These are phyloP conservation scores for Agrypnus murinus DNA, from an alignment of 2,888 invertebrate genomes.

Conservation along the genomic window DNA sequence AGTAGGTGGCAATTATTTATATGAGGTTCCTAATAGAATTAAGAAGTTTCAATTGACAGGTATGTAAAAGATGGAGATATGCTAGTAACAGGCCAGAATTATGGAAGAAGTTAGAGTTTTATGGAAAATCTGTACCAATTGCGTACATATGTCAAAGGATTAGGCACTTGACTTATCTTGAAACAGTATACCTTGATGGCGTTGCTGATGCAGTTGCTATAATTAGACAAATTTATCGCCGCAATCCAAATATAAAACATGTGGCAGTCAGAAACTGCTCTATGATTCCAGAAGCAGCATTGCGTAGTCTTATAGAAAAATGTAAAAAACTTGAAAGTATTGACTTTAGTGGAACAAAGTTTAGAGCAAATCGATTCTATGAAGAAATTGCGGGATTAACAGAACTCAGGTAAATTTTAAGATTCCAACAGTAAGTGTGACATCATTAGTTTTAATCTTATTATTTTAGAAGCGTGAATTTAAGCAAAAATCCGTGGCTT, in stretches of 20 bases:
- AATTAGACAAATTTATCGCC: conserved; percentile 58
- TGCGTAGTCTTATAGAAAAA: conserved; percentile 54
- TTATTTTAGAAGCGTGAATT: conserved; percentile 57
- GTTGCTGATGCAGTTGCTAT: conserved; percentile 55
- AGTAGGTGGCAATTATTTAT: conserved; percentile 49
- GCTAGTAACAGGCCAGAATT: conserved; percentile 56
- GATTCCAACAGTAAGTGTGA: background rate
- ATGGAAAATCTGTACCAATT: conserved; percentile 52
- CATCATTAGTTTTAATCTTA: conserved; percentile 32
- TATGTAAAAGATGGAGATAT: conserved; percentile 60
- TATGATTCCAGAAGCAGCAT: conserved; percentile 48
- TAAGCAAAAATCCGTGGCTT: conserved; percentile 55
- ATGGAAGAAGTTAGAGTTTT: conserved; percentile 55
- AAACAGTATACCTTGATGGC: conserved; percentile 53
- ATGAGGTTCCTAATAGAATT: too few relatives aligned
- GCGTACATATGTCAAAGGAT: conserved; percentile 57
- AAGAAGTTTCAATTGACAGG: conserved; percentile 52
- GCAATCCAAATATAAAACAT: conserved; percentile 52
- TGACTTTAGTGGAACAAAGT: conserved; percentile 57
- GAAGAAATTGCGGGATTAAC: conserved; percentile 54
- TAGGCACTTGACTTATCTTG: conserved; percentile 50
- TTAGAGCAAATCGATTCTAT: conserved; percentile 53
- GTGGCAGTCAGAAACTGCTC: conserved; percentile 54
- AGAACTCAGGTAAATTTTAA: conserved; percentile 51
- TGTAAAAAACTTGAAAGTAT: conserved; percentile 57